A percentile compares a stretch with the other conserved stretches of the same genome.
phyloP scores from a whole-genome alignment of 2,113 vertebrate species.

The Propithecus coquereli region DNA sequence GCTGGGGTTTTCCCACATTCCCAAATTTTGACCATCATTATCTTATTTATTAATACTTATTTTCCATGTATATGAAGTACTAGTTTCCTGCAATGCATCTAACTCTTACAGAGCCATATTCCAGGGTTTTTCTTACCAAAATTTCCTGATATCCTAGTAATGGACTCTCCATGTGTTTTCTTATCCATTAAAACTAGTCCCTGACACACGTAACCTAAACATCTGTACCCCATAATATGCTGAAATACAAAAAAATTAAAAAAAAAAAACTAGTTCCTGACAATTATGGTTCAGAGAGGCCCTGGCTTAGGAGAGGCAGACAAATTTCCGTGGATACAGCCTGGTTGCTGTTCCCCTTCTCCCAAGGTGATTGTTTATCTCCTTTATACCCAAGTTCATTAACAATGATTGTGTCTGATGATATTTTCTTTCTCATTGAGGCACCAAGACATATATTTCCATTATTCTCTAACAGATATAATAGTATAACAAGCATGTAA shows the following conservation, averaged over 20 bases:
- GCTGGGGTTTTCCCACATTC: neutral
- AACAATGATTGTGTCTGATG: neutral
- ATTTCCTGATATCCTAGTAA: neutral
- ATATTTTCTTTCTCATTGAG: neutral
- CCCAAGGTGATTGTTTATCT: neutral
- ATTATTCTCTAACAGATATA: neutral
- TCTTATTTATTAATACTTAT: neutral
- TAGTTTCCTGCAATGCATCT: neutral
- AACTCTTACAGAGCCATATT: neutral
- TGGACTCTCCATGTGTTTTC: neutral
- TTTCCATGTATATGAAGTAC: neutral
- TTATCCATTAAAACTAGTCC: neutral
- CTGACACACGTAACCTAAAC: too few species aligned
- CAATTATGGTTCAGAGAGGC: neutral
- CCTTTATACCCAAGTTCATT: neutral
- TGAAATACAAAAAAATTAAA: too few species aligned
- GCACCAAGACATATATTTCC: neutral
- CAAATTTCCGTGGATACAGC: neutral
- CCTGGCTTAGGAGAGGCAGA: neutral
- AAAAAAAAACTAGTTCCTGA: neutral
- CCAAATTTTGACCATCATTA: neutral
- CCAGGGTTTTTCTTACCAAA: neutral
- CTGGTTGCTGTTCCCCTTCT: neutral
- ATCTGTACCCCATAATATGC: too few species aligned
- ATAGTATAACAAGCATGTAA: neutral